phyloP scores from a whole-genome alignment of 2,888 invertebrate genomes.

The Dermolepida albohirtum region DNA sequence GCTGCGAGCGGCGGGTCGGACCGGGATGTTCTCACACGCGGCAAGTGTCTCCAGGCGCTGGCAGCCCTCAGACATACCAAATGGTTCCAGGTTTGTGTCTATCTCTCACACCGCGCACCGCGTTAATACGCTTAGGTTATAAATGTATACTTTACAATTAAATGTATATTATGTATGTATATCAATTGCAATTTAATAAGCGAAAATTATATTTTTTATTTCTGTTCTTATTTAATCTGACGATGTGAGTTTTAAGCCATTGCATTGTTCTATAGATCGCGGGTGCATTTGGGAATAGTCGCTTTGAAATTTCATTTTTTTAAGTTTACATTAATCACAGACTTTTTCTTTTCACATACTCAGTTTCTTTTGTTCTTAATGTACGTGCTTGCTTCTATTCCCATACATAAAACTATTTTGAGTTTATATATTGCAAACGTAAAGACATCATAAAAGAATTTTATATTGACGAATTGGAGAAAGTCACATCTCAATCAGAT shows the following conservation, averaged over 20 bases:
- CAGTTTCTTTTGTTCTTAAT: constrained; percentile 58
- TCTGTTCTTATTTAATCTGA: constrained; percentile 53
- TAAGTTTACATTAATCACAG: constrained; percentile 1
- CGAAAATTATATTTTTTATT: constrained; percentile 45
- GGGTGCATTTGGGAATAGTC: constrained; percentile 55
- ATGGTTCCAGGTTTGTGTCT: constrained; percentile 97
- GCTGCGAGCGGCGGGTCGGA: constrained; percentile 80
- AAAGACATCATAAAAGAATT: constrained; percentile 1
- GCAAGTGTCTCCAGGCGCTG: constrained; percentile 99
- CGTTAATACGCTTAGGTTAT: constrained; percentile 37
- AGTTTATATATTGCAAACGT: constrained; percentile 38
- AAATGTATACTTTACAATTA: constrained; percentile 44
- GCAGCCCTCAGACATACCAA: constrained; percentile 99
- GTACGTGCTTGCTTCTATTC: constrained; percentile 58
- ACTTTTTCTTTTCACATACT: constrained; percentile 47
- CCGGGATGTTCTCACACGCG: constrained; percentile 96
- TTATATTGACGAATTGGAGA: constrained; percentile 46
- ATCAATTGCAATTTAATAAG: background rate
- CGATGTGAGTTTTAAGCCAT: constrained; percentile 60
- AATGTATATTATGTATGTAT: constrained; percentile 14
- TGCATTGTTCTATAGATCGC: constrained; percentile 30
- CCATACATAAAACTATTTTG: constrained; percentile 50
- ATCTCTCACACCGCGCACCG: constrained; percentile 62
- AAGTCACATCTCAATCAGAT: constrained; percentile 62
- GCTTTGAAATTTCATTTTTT: constrained; percentile 44